Conservation (phyloP, 2,113 vertebrate species). For the Chloroceryle aenea region DNA sequence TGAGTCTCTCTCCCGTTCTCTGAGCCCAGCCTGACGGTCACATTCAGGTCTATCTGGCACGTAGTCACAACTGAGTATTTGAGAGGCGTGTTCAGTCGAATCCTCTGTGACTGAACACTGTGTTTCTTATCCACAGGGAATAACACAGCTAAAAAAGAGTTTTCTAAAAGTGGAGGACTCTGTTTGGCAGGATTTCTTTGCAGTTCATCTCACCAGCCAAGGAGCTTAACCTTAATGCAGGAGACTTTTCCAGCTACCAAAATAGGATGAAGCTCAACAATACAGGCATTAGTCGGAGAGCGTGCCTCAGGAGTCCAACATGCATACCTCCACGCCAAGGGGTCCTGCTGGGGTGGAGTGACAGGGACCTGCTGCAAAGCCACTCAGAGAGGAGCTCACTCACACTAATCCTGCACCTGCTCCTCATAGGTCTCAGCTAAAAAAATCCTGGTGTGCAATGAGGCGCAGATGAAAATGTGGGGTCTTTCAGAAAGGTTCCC, state of each 20-base stretch:
- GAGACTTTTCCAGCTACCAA: constrained; percentile 29
- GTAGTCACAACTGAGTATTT: neutral
- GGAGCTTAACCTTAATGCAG: constrained; percentile 30
- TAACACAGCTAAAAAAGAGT: constrained; percentile 20
- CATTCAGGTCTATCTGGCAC: neutral
- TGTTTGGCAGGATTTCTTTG: constrained; percentile 8
- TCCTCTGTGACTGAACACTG: neutral
- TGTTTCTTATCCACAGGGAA: neutral
- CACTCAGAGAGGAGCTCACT: neutral
- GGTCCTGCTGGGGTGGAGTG: constrained; percentile 47
- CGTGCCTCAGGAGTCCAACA: constrained; percentile 11
- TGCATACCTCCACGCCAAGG: neutral
- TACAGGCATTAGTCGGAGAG: neutral
- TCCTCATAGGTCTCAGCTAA: constrained; percentile 55
- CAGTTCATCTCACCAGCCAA: constrained; percentile 17
- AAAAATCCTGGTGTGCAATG: constrained; percentile 35
- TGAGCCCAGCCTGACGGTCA: rapidly evolving
- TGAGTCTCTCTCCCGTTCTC: neutral
- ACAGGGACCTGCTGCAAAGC: constrained; percentile 60
- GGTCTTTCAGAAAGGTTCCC: neutral
- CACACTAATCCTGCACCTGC: constrained; percentile 71
- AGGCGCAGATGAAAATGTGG: neutral
- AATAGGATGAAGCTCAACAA: constrained; percentile 55
- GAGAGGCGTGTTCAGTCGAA: neutral
- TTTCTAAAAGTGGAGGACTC: constrained; percentile 42